A percentile compares a stretch with the other conserved stretches of the same genome.
phyloP scores from a whole-genome alignment of 35 echinoderm and acorn worm genomes.

The Chiridota heheva region DNA sequence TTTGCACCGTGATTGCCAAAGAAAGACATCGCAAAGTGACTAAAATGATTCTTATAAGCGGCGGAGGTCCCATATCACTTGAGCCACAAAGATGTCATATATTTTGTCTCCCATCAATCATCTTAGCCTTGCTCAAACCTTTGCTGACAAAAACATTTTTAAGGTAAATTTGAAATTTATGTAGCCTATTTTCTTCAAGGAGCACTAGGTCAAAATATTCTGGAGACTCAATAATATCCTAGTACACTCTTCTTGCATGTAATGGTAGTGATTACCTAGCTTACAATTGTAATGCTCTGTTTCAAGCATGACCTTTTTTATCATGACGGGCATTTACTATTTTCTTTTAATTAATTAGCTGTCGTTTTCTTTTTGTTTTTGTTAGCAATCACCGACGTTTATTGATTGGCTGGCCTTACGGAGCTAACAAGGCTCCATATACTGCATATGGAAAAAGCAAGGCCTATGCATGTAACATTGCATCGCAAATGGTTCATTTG shows the following conservation, averaged over 20 bases:
- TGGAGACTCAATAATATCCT: neutral
- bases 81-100: conserved; percentile 76
- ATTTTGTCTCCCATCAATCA: conserved; percentile 78
- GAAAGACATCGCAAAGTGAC: conserved; percentile 77
- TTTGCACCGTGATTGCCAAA: conserved; percentile 74
- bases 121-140: conserved; percentile 80
- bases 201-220: neutral
- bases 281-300: neutral
- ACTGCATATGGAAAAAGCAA: too few relatives aligned
- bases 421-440: too few relatives aligned
- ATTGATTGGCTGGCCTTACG: too few relatives aligned
- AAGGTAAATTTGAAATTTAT: conserved; percentile 47
- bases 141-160: conserved; percentile 60
- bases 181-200: neutral
- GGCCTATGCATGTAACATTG: too few relatives aligned
- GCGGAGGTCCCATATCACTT: conserved; percentile 82
- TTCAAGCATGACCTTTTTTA: neutral
- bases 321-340: too few relatives aligned
- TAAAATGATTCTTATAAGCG: conserved; percentile 88
- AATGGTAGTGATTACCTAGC: neutral
- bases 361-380: neutral
- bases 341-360: too few relatives aligned
- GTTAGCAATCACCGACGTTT: too few relatives aligned
- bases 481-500: too few relatives aligned
- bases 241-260: neutral